phyloP scores from a whole-genome alignment of 2,797 vertebrate species.

The Argyrosomus regius region DNA sequence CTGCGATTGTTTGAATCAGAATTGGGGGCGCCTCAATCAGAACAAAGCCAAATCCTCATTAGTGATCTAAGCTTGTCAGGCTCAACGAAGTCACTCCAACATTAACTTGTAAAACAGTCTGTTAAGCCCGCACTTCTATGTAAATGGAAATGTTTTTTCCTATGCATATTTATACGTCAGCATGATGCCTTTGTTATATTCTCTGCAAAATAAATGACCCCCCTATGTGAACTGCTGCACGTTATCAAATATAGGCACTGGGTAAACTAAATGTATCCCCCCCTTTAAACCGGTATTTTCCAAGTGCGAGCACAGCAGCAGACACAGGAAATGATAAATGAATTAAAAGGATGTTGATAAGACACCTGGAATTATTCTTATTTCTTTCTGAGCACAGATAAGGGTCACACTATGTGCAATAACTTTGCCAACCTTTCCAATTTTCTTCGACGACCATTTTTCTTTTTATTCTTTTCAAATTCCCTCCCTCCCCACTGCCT shows the following conservation, averaged over 20 bases:
- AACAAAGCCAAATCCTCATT: slow-evolving; percentile 69
- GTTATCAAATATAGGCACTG: slow-evolving; percentile 18
- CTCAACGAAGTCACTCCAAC: slow-evolving; percentile 45
- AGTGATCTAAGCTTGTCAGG: slow-evolving; percentile 55
- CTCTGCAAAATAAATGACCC: slow-evolving; percentile 24
- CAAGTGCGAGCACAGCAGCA: slow-evolving; percentile 27
- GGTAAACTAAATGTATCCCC: slow-evolving; percentile 14
- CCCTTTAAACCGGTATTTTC: slow-evolving; percentile 16
- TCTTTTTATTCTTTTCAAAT: slow-evolving; percentile 10
- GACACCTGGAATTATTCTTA: slow-evolving; percentile 38
- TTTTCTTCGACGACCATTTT: slow-evolving; percentile 37
- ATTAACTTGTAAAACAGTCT: slow-evolving; percentile 38
- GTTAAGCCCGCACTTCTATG: slow-evolving; percentile 9
- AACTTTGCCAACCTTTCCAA: slow-evolving; percentile 42
- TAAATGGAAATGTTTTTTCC: slow-evolving; percentile 16
- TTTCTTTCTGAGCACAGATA: slow-evolving; percentile 60
- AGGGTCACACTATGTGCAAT: slow-evolving; percentile 52
- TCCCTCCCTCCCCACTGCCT: not conserved
- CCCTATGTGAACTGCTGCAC: slow-evolving; percentile 15
- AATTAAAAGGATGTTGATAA: slow-evolving; percentile 64
- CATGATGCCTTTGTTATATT: slow-evolving; percentile 11
- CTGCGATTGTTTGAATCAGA: slow-evolving; percentile 60
- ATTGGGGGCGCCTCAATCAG: slow-evolving; percentile 33
- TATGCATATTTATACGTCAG: slow-evolving; percentile 6
- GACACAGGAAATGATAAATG: slow-evolving; percentile 59